These are phyloP conservation scores for Marmota flaviventris DNA, from an alignment of 2,113 vertebrate species.

Conservation along the genomic window DNA sequence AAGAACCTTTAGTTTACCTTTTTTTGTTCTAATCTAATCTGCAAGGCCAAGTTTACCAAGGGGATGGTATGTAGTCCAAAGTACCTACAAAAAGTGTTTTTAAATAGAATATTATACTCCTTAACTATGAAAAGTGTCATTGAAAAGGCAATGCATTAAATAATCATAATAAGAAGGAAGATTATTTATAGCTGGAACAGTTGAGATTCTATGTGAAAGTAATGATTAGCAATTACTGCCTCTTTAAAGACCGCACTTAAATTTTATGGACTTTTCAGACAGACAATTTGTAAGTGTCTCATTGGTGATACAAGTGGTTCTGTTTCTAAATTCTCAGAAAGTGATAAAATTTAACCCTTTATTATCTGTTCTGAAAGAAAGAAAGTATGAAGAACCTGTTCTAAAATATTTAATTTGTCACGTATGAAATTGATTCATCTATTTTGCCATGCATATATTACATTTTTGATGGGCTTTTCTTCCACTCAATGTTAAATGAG, in stretches of 20 bases:
- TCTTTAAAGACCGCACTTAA: conserved; percentile 41
- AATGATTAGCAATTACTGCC: conserved; percentile 25
- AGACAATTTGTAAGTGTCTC: background rate
- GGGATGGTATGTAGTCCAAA: background rate
- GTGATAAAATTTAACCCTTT: background rate
- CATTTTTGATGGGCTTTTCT: background rate
- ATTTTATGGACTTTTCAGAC: conserved; percentile 10
- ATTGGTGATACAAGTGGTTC: background rate
- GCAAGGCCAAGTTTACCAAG: background rate
- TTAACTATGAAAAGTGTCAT: background rate
- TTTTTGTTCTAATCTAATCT: background rate
- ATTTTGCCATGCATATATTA: background rate
- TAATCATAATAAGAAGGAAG: background rate
- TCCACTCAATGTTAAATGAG: background rate
- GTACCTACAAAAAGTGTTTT: background rate
- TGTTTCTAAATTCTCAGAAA: conserved; percentile 11
- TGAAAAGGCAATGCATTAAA: background rate
- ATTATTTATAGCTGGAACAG: background rate
- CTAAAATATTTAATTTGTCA: conserved; percentile 5
- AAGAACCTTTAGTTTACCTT: background rate
- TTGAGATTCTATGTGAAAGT: conserved; percentile 49
- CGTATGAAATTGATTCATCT: background rate
- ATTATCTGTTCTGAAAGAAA: background rate
- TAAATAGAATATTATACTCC: background rate
- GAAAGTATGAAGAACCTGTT: background rate